Conservation (phyloP, 1,140 invertebrate species). For the Theocolax elegans region DNA sequence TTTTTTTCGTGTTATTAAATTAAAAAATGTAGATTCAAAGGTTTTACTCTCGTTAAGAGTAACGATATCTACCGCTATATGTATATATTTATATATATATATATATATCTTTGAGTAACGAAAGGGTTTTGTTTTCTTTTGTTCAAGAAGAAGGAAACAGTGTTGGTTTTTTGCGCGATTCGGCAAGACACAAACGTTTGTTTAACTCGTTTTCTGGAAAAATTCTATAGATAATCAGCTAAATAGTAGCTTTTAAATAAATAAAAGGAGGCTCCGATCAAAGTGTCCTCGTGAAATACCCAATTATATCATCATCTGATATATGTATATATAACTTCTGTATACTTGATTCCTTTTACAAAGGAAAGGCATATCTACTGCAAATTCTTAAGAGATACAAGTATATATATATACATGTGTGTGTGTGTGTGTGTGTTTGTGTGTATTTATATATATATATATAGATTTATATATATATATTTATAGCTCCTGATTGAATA, state of each 20-base stretch:
- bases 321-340: slow-evolving; percentile 18
- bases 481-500: no score
- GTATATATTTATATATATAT: background rate
- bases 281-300: slow-evolving; percentile 27
- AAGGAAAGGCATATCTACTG: slow-evolving; percentile 40
- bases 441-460: no score
- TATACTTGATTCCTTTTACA: slow-evolving; percentile 39
- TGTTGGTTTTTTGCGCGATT: no score
- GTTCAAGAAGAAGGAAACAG: no score
- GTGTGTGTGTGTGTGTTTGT: no score
- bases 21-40: slow-evolving; percentile 13
- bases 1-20: slow-evolving; percentile 8
- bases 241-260: background rate
- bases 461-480: no score
- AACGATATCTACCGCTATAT: background rate
- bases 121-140: no score
- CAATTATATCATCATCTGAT: no score
- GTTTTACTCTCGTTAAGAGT: background rate
- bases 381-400: slow-evolving; percentile 43
- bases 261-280: background rate
- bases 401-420: no score
- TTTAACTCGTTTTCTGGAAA: slow-evolving; percentile 18
- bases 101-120: background rate
- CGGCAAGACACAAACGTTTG: no score
- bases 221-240: slow-evolving; percentile 26